Conservation (phyloP, 2,888 invertebrate genomes). For the Lysandra bellargus region DNA sequence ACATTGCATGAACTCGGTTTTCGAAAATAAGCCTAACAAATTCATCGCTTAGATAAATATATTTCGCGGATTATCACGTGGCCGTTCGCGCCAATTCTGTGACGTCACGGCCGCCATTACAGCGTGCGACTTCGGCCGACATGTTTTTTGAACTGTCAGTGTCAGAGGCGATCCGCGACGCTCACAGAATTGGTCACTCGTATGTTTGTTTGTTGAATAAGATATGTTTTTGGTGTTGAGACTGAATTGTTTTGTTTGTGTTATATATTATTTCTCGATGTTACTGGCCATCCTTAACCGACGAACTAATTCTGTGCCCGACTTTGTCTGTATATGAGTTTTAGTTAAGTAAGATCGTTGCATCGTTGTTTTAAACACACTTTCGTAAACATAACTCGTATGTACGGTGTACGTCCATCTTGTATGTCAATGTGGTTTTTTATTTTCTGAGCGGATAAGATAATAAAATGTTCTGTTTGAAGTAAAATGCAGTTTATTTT, state of each 20-base stretch:
- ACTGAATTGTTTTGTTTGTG: constrained; percentile 80
- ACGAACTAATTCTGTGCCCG: constrained; percentile 31
- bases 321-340: constrained; percentile 78
- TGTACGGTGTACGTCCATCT: constrained; percentile 79
- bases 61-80: constrained; percentile 29
- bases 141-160: constrained; percentile 37
- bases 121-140: constrained; percentile 34
- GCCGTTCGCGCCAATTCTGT: constrained; percentile 40
- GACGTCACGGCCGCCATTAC: constrained; percentile 35
- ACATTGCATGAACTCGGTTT: constrained; percentile 48
- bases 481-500: constrained; percentile 67
- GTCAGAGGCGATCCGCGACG: constrained; percentile 39
- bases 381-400: constrained; percentile 69
- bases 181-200: constrained; percentile 44
- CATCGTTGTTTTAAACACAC: constrained; percentile 58
- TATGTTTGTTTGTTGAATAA: constrained; percentile 62
- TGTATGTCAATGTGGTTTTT: constrained; percentile 80
- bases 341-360: constrained; percentile 74
- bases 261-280: constrained; percentile 73
- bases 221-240: constrained; percentile 75
- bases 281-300: constrained; percentile 32
- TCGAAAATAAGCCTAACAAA: constrained; percentile 32
- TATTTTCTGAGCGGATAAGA: constrained; percentile 79
- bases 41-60: constrained; percentile 36
- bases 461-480: constrained; percentile 81